Conservation (phyloP, 2,797 vertebrate genomes). For the Valencia hispanica region DNA sequence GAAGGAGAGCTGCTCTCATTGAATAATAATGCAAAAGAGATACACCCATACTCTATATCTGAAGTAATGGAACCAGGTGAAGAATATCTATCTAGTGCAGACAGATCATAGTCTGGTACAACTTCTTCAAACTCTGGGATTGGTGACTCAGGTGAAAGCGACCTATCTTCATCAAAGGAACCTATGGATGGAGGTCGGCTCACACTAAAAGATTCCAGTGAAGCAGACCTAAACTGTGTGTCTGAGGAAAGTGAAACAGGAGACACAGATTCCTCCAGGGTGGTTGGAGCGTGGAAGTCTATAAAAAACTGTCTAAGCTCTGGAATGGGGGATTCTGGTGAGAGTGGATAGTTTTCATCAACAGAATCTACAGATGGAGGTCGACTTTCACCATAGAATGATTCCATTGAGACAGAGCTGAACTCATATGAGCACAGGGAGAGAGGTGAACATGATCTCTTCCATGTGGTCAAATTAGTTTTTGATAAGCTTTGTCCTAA, state of each 20-base stretch:
- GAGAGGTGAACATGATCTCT: conserved; percentile 36
- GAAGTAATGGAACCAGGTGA: not conserved
- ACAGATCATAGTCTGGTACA: not conserved
- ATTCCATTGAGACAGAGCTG: not conserved
- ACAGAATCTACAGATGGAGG: conserved; percentile 38
- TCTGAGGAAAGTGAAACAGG: conserved; percentile 49
- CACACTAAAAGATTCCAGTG: not conserved
- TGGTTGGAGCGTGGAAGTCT: conserved; percentile 17
- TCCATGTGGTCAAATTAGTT: conserved; percentile 8
- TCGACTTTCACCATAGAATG: conserved; percentile 16
- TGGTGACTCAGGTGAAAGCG: not conserved
- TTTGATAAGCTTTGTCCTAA: conserved; percentile 42
- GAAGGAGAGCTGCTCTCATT: not conserved
- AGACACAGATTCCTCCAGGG: conserved; percentile 28
- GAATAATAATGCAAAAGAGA: not conserved
- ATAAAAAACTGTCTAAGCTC: conserved; percentile 41
- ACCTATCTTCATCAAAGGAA: not conserved
- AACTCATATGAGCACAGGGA: conserved; percentile 46
- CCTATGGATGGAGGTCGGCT: conserved; percentile 29
- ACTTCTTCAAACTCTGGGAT: not conserved
- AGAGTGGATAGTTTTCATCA: conserved; percentile 38
- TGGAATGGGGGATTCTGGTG: conserved; percentile 66
- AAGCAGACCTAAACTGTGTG: conserved; percentile 14
- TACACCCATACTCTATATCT: not conserved
- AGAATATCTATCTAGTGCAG: not conserved